Evolutionary conservation across 1,140 invertebrate species (phyloP).

Genomic region (Dinoponera quadriceps): DNA sequence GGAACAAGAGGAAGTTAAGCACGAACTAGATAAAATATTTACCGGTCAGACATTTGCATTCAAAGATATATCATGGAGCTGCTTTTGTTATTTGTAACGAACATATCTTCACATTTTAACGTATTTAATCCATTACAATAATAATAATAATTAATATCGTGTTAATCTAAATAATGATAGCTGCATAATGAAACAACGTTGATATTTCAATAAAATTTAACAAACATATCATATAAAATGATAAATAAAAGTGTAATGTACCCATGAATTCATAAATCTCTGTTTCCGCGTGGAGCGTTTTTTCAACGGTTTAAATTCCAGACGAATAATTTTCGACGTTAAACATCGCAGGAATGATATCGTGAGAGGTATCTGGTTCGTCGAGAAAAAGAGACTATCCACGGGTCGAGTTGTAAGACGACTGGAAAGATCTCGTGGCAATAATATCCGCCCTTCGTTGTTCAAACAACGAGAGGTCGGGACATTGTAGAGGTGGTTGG

Average conservation of each 20-base stretch:
- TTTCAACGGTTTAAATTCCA: slow-evolving; percentile 23
- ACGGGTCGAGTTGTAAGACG: slow-evolving; percentile 38
- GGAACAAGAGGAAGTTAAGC: background rate
- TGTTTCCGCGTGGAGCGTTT: background rate
- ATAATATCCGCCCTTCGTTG: slow-evolving; percentile 71
- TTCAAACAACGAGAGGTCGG: slow-evolving; percentile 64
- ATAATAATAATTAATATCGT: background rate
- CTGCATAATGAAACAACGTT: background rate
- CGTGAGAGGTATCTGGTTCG: slow-evolving; percentile 10
- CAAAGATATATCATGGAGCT: background rate
- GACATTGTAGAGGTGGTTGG: slow-evolving; percentile 14
- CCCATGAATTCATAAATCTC: background rate
- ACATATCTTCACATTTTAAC: background rate
- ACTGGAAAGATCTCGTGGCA: slow-evolving; percentile 61
- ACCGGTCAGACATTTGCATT: slow-evolving; percentile 22
- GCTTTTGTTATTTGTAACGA: background rate
- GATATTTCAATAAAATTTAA: slow-evolving; percentile 2
- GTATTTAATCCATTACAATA: background rate
- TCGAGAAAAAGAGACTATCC: slow-evolving; percentile 27
- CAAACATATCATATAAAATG: background rate
- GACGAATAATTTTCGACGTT: slow-evolving; percentile 31
- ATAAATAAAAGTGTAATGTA: background rate
- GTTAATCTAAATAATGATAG: too few species aligned
- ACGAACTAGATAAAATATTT: slow-evolving; percentile 9
- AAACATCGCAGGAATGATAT: slow-evolving; percentile 43